Conservation (phyloP, 2,113 vertebrate genomes). For the Taurulus bubalis region DNA sequence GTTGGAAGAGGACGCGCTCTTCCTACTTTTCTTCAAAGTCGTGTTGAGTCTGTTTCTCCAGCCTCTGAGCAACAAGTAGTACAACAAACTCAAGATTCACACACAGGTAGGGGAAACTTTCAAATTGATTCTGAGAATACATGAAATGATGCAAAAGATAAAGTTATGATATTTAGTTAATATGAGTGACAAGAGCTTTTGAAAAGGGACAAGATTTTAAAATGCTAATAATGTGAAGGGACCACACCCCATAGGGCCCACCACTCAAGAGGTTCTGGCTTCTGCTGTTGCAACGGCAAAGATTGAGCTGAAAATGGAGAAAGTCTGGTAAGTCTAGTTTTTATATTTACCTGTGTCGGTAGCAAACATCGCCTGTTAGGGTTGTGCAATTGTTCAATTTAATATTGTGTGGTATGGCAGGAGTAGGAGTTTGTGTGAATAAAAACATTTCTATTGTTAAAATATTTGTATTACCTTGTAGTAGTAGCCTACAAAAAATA, state of each 20-base stretch:
- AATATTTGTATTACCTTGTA: neutral
- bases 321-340: constrained; percentile 56
- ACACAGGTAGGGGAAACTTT: constrained; percentile 38
- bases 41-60: neutral
- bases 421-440: neutral
- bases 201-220: neutral
- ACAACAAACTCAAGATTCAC: neutral
- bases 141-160: neutral
- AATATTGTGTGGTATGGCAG: too few relatives aligned
- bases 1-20: constrained; percentile 57
- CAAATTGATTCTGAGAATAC: neutral
- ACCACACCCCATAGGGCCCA: neutral
- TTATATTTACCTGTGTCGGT: neutral
- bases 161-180: neutral
- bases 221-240: constrained; percentile 33
- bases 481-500: neutral
- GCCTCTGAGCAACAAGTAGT: neutral
- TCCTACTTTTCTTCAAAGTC: constrained; percentile 28
- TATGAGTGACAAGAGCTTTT: neutral
- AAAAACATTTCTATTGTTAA: neutral
- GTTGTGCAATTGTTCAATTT: neutral
- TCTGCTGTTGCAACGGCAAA: constrained; percentile 27
- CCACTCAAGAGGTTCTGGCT: constrained; percentile 12
- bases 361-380: neutral
- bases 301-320: constrained; percentile 70